phyloP scores from a whole-genome alignment of 2,888 invertebrate genomes.

The Steromphala cineraria region DNA sequence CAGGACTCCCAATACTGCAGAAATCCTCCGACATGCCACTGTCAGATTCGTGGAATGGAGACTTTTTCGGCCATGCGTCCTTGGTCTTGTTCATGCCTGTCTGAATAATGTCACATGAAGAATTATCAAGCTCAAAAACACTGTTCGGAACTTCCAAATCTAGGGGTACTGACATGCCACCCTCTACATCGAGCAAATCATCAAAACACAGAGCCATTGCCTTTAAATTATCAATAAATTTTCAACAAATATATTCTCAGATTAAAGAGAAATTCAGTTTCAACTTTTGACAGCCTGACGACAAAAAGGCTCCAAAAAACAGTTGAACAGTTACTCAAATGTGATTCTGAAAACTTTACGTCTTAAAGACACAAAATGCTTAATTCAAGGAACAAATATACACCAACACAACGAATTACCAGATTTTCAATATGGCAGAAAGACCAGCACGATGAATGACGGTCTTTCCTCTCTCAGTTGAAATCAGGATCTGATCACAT shows the following conservation, averaged over 20 bases:
- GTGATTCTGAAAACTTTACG: too few species aligned
- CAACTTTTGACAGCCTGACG: too few species aligned
- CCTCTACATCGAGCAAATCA: background rate
- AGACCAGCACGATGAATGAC: background rate
- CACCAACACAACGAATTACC: too few species aligned
- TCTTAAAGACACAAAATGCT: too few species aligned
- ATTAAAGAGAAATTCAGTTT: too few species aligned
- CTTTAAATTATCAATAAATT: too few species aligned
- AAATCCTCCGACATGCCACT: slow-evolving; percentile 55
- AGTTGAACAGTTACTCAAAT: too few species aligned
- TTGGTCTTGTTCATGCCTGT: slow-evolving; percentile 15
- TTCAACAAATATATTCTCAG: too few species aligned
- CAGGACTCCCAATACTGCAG: slow-evolving; percentile 22
- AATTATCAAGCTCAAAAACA: background rate
- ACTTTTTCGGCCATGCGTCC: slow-evolving; percentile 37
- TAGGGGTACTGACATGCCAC: background rate
- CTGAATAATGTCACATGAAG: background rate
- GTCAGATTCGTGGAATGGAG: slow-evolving; percentile 65
- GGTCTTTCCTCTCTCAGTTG: background rate
- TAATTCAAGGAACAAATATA: too few species aligned
- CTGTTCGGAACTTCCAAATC: background rate
- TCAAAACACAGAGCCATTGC: slow-evolving; percentile 17
- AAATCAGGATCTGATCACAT: background rate
- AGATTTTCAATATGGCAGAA: too few species aligned
- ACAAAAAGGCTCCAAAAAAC: too few species aligned